Evolutionary conservation across 2,888 invertebrate genomes (phyloP).

Genomic region (Xanthia togata): DNA sequence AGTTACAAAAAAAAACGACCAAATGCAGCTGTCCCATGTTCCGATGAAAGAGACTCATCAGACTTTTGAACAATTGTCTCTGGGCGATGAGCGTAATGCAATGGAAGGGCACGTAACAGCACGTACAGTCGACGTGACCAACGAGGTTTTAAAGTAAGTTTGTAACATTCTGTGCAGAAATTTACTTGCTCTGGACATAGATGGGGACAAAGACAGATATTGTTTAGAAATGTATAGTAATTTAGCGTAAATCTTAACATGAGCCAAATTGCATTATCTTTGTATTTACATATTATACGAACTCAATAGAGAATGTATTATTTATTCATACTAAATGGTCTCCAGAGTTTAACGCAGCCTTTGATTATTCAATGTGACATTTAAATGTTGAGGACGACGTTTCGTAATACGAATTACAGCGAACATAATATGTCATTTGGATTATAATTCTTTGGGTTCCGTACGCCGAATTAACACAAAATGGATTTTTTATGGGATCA

Average conservation of each 20-base stretch:
- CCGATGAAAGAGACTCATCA: background rate
- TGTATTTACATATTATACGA: slow-evolving; percentile 28
- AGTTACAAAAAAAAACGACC: too few relatives aligned
- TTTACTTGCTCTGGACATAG: background rate
- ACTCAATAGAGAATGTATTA: slow-evolving; percentile 20
- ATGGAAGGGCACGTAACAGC: background rate
- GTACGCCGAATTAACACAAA: background rate
- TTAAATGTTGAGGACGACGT: slow-evolving; percentile 24
- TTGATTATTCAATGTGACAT: slow-evolving; percentile 24
- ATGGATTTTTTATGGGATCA: background rate
- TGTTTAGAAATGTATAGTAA: background rate
- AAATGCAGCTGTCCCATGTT: background rate
- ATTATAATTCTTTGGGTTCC: background rate
- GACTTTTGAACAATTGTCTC: background rate
- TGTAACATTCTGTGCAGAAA: background rate
- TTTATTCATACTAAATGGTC: slow-evolving; percentile 16
- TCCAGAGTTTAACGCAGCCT: slow-evolving; percentile 9
- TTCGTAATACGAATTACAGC: slow-evolving; percentile 24
- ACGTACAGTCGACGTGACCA: slow-evolving; percentile 29
- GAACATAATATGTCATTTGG: background rate
- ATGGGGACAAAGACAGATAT: background rate
- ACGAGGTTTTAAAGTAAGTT: background rate
- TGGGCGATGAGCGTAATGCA: background rate
- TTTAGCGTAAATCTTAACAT: background rate
- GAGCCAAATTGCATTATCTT: slow-evolving; percentile 6